These are phyloP conservation scores for Falco rusticolus DNA, from an alignment of 2,797 vertebrate species.

Conservation along the genomic window DNA sequence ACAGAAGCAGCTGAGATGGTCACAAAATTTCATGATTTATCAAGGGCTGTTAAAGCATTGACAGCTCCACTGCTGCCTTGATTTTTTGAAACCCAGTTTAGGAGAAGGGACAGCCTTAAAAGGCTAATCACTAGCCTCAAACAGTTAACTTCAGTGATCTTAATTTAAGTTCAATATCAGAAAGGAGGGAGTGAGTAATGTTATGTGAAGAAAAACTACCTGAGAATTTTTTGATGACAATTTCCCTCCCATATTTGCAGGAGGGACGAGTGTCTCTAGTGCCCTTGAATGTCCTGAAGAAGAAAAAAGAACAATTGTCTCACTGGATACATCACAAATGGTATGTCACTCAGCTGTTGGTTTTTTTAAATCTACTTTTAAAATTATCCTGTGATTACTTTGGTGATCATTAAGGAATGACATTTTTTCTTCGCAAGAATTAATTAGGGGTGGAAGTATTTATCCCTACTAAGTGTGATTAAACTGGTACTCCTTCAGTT, in stretches of 20 bases:
- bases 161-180: background rate
- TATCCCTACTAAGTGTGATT: background rate
- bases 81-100: background rate
- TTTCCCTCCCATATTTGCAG: constrained; percentile 73
- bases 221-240: background rate
- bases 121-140: background rate
- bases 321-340: constrained; percentile 98
- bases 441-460: background rate
- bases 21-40: background rate
- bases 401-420: background rate
- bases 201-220: background rate
- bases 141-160: background rate
- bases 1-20: background rate
- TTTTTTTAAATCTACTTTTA: background rate
- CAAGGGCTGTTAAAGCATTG: background rate
- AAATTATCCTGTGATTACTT: background rate
- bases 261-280: constrained; percentile 95
- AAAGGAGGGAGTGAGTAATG: background rate
- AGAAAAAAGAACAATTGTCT: constrained; percentile 92
- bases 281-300: constrained; percentile 94
- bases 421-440: background rate
- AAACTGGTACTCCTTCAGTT: background rate
- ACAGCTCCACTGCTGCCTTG: background rate
- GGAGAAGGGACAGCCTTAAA: background rate
- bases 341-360: constrained; percentile 72